phyloP scores from a whole-genome alignment of 1,140 invertebrate genomes.

The Arctopsyche grandis region DNA sequence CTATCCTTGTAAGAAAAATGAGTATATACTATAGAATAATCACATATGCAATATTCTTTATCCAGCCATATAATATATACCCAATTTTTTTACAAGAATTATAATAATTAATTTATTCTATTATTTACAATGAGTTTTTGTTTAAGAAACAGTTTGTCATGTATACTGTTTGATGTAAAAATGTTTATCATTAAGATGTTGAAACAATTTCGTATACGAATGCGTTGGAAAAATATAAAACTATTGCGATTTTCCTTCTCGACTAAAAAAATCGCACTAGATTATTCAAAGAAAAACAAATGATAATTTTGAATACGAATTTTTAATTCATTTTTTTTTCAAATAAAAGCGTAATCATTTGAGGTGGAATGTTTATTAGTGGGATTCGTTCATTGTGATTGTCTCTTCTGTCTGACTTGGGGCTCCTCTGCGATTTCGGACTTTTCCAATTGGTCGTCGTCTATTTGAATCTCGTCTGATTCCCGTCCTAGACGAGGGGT shows the following conservation, averaged over 20 bases:
- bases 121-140: background rate
- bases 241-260: conserved; percentile 36
- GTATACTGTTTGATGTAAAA: background rate
- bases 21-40: background rate
- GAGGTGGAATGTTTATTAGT: background rate
- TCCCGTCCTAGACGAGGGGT: conserved; percentile 53
- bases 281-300: conserved; percentile 31
- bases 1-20: conserved; percentile 12
- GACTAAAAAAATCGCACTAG: conserved; percentile 32
- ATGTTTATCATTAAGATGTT: background rate
- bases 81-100: conserved; percentile 23
- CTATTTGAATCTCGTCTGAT: conserved; percentile 46
- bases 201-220: background rate
- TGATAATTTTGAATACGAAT: too few relatives aligned
- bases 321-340: background rate
- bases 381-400: conserved; percentile 27
- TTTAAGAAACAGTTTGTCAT: too few relatives aligned
- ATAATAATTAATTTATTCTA: background rate
- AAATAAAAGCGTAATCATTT: conserved; percentile 8
- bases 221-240: conserved; percentile 11
- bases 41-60: background rate
- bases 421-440: conserved; percentile 7
- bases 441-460: conserved; percentile 45
- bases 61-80: conserved; percentile 27
- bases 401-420: conserved; percentile 27